phyloP scores from a whole-genome alignment of 2,888 invertebrate genomes.

The Plusia festucae region DNA sequence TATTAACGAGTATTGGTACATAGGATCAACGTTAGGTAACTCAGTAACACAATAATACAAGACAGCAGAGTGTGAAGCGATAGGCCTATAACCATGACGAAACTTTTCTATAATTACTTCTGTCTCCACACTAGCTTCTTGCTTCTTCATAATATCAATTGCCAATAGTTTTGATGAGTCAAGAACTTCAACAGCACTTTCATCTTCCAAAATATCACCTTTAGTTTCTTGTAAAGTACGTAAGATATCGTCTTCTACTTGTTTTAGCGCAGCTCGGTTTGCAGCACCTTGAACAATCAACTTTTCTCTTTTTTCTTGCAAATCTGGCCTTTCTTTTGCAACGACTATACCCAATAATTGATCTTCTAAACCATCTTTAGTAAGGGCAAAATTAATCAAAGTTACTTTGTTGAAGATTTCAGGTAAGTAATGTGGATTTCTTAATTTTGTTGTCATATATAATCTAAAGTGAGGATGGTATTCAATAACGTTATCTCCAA shows the following conservation, averaged over 20 bases:
- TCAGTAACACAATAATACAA: slow-evolving; percentile 95
- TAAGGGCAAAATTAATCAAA: slow-evolving; percentile 95
- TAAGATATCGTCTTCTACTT: slow-evolving; percentile 96
- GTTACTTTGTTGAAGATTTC: slow-evolving; percentile 96
- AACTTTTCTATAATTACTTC: slow-evolving; percentile 94
- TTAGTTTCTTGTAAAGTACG: slow-evolving; percentile 94
- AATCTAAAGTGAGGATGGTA: slow-evolving; percentile 93
- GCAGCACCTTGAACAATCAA: slow-evolving; percentile 94
- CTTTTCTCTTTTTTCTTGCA: slow-evolving; percentile 94
- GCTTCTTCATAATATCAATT: slow-evolving; percentile 94
- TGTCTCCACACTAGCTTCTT: slow-evolving; percentile 93
- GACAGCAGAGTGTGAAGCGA: slow-evolving; percentile 94
- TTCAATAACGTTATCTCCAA: slow-evolving; percentile 94
- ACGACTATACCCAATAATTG: slow-evolving; percentile 95
- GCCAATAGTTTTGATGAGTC: slow-evolving; percentile 96
- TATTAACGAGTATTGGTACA: slow-evolving; percentile 96
- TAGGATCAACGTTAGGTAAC: slow-evolving; percentile 95
- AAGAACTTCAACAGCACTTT: slow-evolving; percentile 95
- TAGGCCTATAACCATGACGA: slow-evolving; percentile 92
- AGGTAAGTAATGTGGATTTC: slow-evolving; percentile 96
- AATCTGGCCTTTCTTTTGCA: slow-evolving; percentile 95
- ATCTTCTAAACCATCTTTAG: slow-evolving; percentile 94
- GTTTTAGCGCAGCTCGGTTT: slow-evolving; percentile 94
- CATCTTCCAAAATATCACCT: slow-evolving; percentile 97
- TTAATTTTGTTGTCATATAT: slow-evolving; percentile 94